phyloP scores from a whole-genome alignment of 2,113 vertebrate species.

The Marmota monax region DNA sequence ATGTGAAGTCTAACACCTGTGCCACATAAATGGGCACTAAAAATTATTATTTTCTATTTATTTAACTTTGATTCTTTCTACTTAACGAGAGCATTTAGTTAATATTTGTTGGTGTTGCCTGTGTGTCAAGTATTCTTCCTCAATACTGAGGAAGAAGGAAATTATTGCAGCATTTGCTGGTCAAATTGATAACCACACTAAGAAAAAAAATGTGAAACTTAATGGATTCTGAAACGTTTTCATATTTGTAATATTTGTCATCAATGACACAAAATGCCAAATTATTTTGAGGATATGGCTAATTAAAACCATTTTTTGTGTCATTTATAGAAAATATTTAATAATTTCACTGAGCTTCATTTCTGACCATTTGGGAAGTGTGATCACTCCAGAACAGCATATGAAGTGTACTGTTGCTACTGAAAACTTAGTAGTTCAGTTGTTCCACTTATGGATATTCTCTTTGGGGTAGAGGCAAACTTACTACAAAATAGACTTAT shows the following conservation, averaged over 20 bases:
- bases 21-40: background rate
- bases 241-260: background rate
- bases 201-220: background rate
- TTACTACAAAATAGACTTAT: conserved; percentile 27
- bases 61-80: background rate
- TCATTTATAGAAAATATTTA: conserved; percentile 32
- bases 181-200: background rate
- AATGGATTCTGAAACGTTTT: background rate
- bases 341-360: background rate
- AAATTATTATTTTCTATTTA: background rate
- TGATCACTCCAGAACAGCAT: background rate
- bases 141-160: background rate
- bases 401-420: background rate
- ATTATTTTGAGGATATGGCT: background rate
- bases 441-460: background rate
- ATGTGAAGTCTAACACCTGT: background rate
- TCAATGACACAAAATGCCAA: background rate
- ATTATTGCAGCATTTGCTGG: background rate
- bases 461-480: background rate
- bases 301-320: background rate
- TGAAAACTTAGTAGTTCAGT: conserved; percentile 7
- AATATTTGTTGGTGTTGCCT: background rate
- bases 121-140: background rate
- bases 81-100: background rate
- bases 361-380: background rate